Conservation (phyloP, 2,888 invertebrate genomes). For the Rotaria socialis region DNA sequence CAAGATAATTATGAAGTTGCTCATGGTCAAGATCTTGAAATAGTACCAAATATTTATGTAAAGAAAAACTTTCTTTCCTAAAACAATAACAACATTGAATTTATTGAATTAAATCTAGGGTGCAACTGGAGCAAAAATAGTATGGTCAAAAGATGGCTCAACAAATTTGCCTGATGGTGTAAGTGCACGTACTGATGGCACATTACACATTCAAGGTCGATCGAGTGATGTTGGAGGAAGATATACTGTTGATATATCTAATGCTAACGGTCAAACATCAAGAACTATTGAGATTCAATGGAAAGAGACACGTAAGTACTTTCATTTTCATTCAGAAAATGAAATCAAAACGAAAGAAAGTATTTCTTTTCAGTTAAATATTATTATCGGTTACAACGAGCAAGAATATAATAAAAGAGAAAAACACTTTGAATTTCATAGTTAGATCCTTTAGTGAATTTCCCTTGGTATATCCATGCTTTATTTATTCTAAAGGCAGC, state of each 20-base stretch:
- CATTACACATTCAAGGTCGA: neutral
- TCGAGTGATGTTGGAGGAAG: neutral
- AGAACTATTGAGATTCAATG: neutral
- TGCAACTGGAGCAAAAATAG: neutral
- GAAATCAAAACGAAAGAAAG: neutral
- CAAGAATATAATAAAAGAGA: neutral
- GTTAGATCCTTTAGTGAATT: neutral
- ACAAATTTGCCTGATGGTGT: neutral
- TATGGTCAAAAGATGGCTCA: conserved; percentile 30
- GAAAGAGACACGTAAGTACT: neutral
- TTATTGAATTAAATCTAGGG: neutral
- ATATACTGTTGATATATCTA: neutral
- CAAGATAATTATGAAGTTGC: neutral
- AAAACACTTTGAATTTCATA: neutral
- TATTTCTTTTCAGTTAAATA: neutral
- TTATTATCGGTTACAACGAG: neutral
- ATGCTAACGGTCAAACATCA: neutral
- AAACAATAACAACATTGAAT: neutral
- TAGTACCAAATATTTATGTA: neutral
- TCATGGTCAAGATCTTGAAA: neutral
- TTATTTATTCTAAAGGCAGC: neutral
- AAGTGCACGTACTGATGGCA: neutral
- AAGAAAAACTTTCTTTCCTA: neutral
- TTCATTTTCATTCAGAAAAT: neutral
- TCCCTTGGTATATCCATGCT: neutral